Evolutionary conservation across 2,113 vertebrate species (phyloP), one percentile per base, ranked within the genome.

Genomic region (Polyodon spathula): DNA sequence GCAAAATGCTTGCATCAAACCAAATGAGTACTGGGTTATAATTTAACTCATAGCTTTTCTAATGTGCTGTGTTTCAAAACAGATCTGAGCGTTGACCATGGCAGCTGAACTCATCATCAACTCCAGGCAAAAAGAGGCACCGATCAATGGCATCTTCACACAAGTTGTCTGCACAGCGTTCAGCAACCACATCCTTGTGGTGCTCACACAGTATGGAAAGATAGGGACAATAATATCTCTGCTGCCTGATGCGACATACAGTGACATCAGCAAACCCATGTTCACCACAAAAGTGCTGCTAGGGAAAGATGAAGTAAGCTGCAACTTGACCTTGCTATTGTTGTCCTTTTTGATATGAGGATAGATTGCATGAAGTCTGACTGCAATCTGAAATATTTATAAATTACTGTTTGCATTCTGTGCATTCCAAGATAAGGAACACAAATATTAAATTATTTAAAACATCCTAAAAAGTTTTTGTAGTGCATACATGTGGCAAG

Each of bases 201-300:
- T 97, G 5, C 85, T 97, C 61, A 97, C 93, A 0, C 95, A 98
- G 81, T 93, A 91, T 0, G 92, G 95, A 11, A 97, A 97, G 82
- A 89, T 98, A 63, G 95, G 95, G 0, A 93, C 93, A 0, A 71
- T 98, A 46, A 76, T 98, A 64, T 91, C 92, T 1, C 60, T 97
- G 76, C 88, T 92, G 9, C 91, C 95, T 50, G 89, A 88, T 71
- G 73, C 71, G 0, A 65, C 80, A 51, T 70, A 87, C 2, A 75
- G 82, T 65, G 91, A 89, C 38, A 66, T 96, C 74, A 85, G 78
- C 80, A 85, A 77, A 14, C 81, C 91, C 0, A 62, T 84, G 1
- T 85, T 93, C 53, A 89, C 88, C 53, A 94, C 93, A 0, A 93
- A 81, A 80, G 93, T 98, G 16, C 85, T 98, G 1, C 87, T 98